Evolutionary conservation across 2,113 vertebrate species (phyloP), one percentile per base, ranked within the genome.

Genomic region (Semicossyphus pulcher): DNA sequence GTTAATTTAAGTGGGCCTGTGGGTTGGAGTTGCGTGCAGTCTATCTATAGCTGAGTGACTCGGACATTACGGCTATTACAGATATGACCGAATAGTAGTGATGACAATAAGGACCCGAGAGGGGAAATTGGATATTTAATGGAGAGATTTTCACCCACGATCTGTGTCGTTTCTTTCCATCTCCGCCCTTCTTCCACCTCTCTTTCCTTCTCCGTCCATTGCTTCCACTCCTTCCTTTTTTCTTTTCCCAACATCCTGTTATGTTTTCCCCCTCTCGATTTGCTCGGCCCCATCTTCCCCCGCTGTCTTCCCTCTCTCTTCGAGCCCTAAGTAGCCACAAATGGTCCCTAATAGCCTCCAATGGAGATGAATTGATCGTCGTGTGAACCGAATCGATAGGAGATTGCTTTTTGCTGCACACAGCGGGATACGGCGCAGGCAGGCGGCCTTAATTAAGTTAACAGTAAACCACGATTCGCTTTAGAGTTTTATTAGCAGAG

Each of bases 351-450:
- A 92, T 92, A 90, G 91, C 83, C 81, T 91, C 86, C 88, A 89
- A 91, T 91, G 88, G 88, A 91, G 90, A 92, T 91, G 81, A 92
- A 92, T 91, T 89, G 91, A 92, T 92, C 80, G 71, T 76, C 62
- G 83, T 74, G 83, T 49, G 77, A 86, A 89, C 66, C 36, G 41
- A 85, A 92, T 92, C 91, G 59, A 92, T 92, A 74, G 84, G 76
- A 84, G 86, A 92, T 89, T 90, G 90, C 86, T 87, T 88, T 87
- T 87, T 88, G 84, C 88, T 60, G 81, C 70, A 77, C 87, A 85
- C 89, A 81, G 89, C 66, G 86, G 84, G 78, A 81, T 74, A 71
- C 76, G 69, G 83, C 20, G 58, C 81, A 65, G 83, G 81, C 79
- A 79, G 72, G 68, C 56, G 15, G 86, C 76, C 82, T 89, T 92